Conservation (phyloP, 2,888 invertebrate genomes). For the Diarsia brunnea region DNA sequence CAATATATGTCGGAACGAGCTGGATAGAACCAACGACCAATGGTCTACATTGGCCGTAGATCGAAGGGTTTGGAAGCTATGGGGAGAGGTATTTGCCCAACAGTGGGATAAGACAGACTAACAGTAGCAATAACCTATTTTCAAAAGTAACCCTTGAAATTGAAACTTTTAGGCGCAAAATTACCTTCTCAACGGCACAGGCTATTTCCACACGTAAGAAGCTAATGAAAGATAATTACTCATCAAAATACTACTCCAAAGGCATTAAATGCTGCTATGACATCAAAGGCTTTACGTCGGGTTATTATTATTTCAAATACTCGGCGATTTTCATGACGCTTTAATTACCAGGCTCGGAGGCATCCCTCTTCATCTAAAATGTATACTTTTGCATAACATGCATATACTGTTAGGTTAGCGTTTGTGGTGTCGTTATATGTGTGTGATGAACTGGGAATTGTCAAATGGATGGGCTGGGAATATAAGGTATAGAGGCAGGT, state of each 20-base stretch:
- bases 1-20: too few species aligned
- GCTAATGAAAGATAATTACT: constrained; percentile 62
- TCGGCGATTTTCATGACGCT: constrained; percentile 57
- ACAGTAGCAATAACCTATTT: too few species aligned
- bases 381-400: constrained; percentile 60
- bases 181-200: constrained; percentile 26
- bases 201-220: constrained; percentile 41
- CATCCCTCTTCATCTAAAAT: constrained; percentile 55
- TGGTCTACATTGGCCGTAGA: not conserved
- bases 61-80: not conserved
- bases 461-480: constrained; percentile 14
- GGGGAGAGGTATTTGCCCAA: too few species aligned
- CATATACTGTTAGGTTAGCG: constrained; percentile 39
- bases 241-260: constrained; percentile 55
- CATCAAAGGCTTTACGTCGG: constrained; percentile 54
- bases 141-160: constrained; percentile 13
- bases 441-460: constrained; percentile 40
- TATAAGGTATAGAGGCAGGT: not conserved
- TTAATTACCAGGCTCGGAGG: constrained; percentile 57
- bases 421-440: constrained; percentile 34
- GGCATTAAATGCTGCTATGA: constrained; percentile 52
- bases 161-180: constrained; percentile 34
- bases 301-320: constrained; percentile 63
- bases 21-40: too few species aligned
- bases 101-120: too few species aligned